Evolutionary conservation across 2,797 vertebrate species (phyloP).

Genomic region (Parotocinclus haroldoi): DNA sequence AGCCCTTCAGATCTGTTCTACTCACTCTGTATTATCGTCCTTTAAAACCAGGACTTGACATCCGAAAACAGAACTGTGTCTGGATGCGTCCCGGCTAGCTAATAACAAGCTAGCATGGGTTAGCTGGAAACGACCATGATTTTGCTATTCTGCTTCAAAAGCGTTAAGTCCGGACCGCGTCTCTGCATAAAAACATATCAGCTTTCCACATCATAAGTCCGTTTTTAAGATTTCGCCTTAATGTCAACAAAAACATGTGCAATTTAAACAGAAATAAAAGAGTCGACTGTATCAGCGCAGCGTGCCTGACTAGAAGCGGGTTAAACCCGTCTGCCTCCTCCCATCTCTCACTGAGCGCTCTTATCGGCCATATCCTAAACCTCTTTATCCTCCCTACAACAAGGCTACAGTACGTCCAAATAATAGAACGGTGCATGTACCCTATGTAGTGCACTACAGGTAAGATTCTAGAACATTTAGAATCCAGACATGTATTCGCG

Average conservation of each 20-base stretch:
- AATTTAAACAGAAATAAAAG: not conserved
- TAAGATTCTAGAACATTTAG: not conserved
- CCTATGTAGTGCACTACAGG: not conserved
- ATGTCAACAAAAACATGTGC: too few species aligned
- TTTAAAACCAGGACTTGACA: not conserved
- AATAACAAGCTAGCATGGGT: constrained; percentile 12
- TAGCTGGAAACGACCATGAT: constrained; percentile 20
- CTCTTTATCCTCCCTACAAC: not conserved
- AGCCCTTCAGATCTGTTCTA: too few species aligned
- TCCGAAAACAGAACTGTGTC: not conserved
- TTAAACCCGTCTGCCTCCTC: not conserved
- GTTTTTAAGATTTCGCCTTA: not conserved
- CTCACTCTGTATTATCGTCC: not conserved
- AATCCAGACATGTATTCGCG: not conserved
- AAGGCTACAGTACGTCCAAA: not conserved
- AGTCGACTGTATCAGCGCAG: not conserved
- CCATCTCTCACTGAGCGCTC: not conserved
- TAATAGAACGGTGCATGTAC: not conserved
- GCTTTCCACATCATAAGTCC: constrained; percentile 18
- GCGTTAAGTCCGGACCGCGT: not conserved
- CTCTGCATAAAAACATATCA: not conserved
- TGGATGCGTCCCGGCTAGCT: constrained; percentile 5
- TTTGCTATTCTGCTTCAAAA: constrained; percentile 1
- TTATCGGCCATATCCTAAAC: not conserved
- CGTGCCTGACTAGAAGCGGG: not conserved